A percentile compares a stretch with the other conserved stretches of the same genome.
Evolutionary conservation across 2,888 invertebrate genomes (phyloP).

Genomic region (Drosophila anceps): DNA sequence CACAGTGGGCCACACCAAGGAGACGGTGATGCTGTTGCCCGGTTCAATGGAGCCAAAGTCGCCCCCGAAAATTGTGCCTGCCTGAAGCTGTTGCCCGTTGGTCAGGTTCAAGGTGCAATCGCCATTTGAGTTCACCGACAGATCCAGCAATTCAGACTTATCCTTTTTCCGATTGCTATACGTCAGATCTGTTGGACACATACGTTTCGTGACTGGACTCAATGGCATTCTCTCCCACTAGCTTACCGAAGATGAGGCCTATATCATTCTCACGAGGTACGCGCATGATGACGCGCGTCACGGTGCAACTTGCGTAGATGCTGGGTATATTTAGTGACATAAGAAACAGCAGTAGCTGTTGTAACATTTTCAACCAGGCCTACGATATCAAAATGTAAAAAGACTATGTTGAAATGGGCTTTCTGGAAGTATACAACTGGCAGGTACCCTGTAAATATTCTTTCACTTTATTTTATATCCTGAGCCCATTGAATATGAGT

Average conservation of each 20-base stretch:
- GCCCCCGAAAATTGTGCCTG: conserved; percentile 79
- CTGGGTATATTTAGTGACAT: conserved; percentile 29
- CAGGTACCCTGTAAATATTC: conserved; percentile 1
- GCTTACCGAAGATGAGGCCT: conserved; percentile 83
- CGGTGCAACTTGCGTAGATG: conserved; percentile 35
- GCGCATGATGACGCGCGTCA: conserved; percentile 72
- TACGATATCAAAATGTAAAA: conserved; percentile 2
- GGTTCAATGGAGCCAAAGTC: conserved; percentile 80
- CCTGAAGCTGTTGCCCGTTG: conserved; percentile 44
- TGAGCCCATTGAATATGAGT: no score
- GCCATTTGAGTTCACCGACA: conserved; percentile 70
- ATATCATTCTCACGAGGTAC: conserved; percentile 79
- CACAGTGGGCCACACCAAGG: conserved; percentile 83
- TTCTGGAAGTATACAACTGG: background rate
- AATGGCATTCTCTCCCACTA: background rate
- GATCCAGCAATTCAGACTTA: conserved; percentile 66
- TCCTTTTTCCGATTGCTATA: conserved; percentile 52
- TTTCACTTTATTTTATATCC: no score
- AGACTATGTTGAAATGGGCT: no score
- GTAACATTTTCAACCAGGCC: conserved; percentile 57
- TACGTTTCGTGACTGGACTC: background rate
- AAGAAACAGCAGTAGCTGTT: conserved; percentile 37
- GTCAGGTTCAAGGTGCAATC: conserved; percentile 75
- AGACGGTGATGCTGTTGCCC: conserved; percentile 70
- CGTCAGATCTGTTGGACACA: conserved; percentile 69